phyloP scores from a whole-genome alignment of 2,888 invertebrate genomes.

The Nomada lathburiana region DNA sequence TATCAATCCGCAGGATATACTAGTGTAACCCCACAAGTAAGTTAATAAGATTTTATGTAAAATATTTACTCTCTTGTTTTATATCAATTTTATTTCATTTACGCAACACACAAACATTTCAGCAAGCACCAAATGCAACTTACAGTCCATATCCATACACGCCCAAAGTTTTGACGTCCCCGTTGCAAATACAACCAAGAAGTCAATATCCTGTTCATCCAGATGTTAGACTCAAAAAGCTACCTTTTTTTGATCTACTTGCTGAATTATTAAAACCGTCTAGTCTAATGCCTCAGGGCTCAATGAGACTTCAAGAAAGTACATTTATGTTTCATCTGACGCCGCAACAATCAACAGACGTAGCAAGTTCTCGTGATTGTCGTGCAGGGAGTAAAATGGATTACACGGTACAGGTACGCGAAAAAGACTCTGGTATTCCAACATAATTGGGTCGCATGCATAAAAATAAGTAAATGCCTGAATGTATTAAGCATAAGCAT shows the following conservation, averaged over 20 bases:
- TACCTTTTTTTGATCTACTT: conserved; percentile 96
- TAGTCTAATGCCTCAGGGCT: conserved; percentile 90
- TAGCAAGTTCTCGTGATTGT: conserved; percentile 92
- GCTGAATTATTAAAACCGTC: conserved; percentile 96
- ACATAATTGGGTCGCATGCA: not conserved
- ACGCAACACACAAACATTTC: conserved; percentile 35
- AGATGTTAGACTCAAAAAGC: conserved; percentile 95
- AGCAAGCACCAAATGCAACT: conserved; percentile 70
- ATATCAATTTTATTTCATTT: not conserved
- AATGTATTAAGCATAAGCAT: too few relatives aligned
- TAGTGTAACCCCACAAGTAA: conserved; percentile 79
- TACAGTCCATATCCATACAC: conserved; percentile 79
- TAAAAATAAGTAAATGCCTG: too few relatives aligned
- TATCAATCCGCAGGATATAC: conserved; percentile 79
- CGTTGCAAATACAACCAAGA: conserved; percentile 77
- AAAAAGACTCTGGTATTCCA: not conserved
- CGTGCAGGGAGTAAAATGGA: conserved; percentile 89
- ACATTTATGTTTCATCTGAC: conserved; percentile 95
- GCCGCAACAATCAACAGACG: conserved; percentile 96
- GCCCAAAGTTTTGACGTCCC: conserved; percentile 77
- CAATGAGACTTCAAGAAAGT: conserved; percentile 91
- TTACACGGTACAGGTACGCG: conserved; percentile 87
- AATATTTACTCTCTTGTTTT: not conserved
- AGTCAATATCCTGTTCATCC: conserved; percentile 93
- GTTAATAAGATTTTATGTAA: not conserved